Evolutionary conservation across 2,797 vertebrate genomes (phyloP).

Genomic region (Lacerta viridis): DNA sequence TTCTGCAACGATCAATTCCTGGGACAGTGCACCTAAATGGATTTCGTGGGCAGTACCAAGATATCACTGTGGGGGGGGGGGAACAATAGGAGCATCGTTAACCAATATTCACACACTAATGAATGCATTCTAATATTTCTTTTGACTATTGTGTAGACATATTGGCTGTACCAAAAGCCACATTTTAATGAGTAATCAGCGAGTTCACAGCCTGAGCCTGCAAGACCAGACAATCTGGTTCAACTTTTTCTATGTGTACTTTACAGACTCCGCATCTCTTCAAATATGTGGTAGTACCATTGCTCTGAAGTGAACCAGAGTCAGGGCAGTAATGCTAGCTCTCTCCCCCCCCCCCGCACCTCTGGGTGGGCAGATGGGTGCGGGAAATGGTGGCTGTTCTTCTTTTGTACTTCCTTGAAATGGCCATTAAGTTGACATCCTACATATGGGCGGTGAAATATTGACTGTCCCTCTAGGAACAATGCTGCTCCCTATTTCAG

Average conservation of each 20-base stretch:
- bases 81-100: neutral
- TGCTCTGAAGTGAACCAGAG: neutral
- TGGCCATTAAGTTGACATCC: neutral
- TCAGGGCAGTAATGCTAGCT: neutral
- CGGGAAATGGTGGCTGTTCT: neutral
- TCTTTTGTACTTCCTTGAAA: neutral
- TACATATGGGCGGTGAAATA: neutral
- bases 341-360: neutral
- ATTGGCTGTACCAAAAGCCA: no score
- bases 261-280: no score
- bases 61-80: neutral
- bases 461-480: no score
- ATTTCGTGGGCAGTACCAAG: constrained; percentile 11
- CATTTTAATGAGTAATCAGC: no score
- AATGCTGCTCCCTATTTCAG: no score
- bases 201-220: no score
- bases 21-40: constrained; percentile 1
- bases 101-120: neutral
- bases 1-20: constrained; percentile 10
- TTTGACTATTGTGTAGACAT: neutral
- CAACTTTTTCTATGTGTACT: no score
- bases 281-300: neutral
- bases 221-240: no score
- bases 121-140: neutral
- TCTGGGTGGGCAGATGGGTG: neutral